phyloP scores from a whole-genome alignment of 2,888 invertebrate genomes.

The Trachelus troglodyta region DNA sequence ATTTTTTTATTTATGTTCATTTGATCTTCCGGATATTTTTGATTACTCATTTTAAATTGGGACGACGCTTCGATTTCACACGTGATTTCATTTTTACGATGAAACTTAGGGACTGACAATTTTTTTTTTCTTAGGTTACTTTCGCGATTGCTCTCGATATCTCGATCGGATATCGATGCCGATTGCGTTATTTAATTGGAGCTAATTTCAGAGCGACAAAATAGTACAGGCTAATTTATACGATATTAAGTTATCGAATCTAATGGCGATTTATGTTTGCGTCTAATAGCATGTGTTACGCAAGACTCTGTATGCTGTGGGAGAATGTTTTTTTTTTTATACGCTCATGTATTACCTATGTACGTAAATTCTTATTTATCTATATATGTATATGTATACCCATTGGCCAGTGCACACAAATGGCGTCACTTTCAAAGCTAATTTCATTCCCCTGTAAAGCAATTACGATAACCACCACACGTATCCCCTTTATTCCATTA shows the following conservation, averaged over 20 bases:
- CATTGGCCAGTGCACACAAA: background rate
- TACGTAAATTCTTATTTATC: background rate
- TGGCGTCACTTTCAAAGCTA: slow-evolving; percentile 31
- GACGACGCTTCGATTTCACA: background rate
- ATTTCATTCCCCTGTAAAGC: slow-evolving; percentile 43
- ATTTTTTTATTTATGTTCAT: background rate
- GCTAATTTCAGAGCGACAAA: background rate
- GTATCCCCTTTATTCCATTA: background rate
- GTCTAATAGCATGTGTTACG: no score
- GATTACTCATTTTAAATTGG: background rate
- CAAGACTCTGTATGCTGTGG: background rate
- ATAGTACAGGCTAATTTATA: background rate
- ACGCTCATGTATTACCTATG: background rate
- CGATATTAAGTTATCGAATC: background rate
- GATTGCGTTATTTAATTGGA: background rate
- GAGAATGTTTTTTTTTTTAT: background rate
- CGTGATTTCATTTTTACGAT: background rate
- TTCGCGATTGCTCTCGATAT: background rate
- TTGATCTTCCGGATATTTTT: background rate
- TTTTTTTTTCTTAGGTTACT: background rate
- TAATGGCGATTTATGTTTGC: background rate
- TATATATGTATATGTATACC: background rate
- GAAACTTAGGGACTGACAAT: background rate
- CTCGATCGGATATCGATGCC: background rate
- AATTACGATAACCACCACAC: background rate